Conservation (phyloP, 2,113 vertebrate genomes). For the Girardinichthys multiradiatus region DNA sequence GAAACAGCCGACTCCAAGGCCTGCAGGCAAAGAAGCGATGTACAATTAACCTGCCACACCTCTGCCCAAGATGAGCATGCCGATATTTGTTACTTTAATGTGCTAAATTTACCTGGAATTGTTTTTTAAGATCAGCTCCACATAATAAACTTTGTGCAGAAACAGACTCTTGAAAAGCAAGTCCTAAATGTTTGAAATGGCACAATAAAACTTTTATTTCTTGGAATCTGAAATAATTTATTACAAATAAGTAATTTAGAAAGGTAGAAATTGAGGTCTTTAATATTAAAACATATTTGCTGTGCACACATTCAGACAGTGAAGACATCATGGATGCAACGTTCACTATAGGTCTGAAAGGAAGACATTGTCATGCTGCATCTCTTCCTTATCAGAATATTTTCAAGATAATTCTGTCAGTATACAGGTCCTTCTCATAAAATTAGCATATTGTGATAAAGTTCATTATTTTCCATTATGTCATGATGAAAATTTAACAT, state of each 20-base stretch:
- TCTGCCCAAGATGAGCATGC: slow-evolving; percentile 15
- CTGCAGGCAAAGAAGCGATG: slow-evolving; percentile 24
- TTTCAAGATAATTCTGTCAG: slow-evolving; percentile 22
- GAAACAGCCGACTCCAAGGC: slow-evolving; percentile 26
- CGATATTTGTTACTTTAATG: slow-evolving; percentile 19
- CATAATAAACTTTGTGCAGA: background rate
- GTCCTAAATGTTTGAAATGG: background rate
- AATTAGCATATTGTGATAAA: too few relatives aligned
- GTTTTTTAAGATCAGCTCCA: background rate
- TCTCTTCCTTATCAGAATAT: background rate
- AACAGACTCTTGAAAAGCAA: background rate
- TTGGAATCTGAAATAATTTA: too few relatives aligned
- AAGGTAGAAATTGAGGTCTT: background rate
- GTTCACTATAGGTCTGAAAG: background rate
- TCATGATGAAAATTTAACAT: too few relatives aligned
- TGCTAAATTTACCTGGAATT: background rate
- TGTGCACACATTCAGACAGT: too few relatives aligned
- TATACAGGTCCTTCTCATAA: too few relatives aligned
- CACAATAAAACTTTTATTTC: background rate
- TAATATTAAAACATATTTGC: background rate
- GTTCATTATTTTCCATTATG: too few relatives aligned
- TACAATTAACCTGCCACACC: slow-evolving; percentile 49
- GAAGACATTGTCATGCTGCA: background rate
- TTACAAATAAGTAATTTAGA: background rate
- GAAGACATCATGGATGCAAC: background rate